Percentiles rank a stretch among this genome's conserved stretches.
Evolutionary conservation across 2,113 vertebrate species (phyloP).

Genomic region (Thryonomys swinderianus): DNA sequence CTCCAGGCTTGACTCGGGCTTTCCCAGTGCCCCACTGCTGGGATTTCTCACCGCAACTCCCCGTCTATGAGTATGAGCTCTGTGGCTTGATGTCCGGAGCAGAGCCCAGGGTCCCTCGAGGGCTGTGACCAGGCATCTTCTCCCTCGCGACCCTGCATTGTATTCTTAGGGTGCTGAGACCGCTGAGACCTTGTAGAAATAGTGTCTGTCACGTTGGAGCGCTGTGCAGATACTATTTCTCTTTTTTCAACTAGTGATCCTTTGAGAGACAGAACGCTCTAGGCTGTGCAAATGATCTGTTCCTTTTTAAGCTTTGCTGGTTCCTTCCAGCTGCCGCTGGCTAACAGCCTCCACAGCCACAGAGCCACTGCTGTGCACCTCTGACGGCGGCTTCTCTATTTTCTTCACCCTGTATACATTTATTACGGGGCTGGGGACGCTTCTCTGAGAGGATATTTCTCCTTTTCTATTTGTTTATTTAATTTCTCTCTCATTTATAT

Average conservation of each 20-base stretch:
- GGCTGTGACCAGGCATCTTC: neutral
- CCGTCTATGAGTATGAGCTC: too few species aligned
- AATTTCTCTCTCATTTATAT: neutral
- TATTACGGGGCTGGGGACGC: neutral
- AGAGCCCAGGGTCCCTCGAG: neutral
- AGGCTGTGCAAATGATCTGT: neutral
- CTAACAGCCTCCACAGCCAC: neutral
- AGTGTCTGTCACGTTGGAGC: too few species aligned
- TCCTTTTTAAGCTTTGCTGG: neutral
- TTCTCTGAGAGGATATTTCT: neutral
- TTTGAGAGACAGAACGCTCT: neutral
- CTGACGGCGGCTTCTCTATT: neutral
- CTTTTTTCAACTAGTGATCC: neutral
- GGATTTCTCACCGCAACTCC: neutral
- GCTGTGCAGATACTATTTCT: neutral
- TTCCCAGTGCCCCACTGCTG: neutral
- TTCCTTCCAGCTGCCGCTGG: neutral
- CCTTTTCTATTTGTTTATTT: neutral
- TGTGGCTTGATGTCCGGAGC: neutral
- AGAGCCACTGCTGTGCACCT: neutral
- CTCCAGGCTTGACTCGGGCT: neutral
- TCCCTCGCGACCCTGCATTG: rapidly evolving
- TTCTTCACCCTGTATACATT: neutral
- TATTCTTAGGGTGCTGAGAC: neutral
- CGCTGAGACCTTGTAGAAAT: neutral